A percentile compares a stretch with the other conserved stretches of the same genome.
Conservation (phyloP, 2,113 vertebrate genomes). For the Gorsachius goisagi region DNA sequence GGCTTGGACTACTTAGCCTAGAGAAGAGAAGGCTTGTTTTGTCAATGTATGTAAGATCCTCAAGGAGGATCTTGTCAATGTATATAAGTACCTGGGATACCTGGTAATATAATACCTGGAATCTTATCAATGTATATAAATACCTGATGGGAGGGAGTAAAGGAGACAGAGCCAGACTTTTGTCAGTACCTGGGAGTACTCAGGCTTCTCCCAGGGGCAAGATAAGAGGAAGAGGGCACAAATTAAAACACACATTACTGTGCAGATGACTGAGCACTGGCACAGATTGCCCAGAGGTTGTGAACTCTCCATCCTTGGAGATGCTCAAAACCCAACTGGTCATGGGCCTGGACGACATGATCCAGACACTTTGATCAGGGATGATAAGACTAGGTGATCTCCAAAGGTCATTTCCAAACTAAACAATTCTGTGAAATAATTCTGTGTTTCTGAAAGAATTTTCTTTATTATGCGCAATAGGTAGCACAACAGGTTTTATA, state of each 20-base stretch:
- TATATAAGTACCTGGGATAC: not conserved
- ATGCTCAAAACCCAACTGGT: not conserved
- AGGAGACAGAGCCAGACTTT: not conserved
- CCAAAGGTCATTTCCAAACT: not conserved
- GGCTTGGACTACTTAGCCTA: not conserved
- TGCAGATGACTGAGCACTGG: not conserved
- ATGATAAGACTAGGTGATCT: not conserved
- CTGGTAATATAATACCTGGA: not conserved
- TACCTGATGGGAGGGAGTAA: not conserved
- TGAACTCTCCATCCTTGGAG: not conserved
- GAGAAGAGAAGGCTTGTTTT: not conserved
- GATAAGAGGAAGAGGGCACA: not conserved
- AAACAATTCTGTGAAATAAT: not conserved
- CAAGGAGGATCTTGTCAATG: not conserved
- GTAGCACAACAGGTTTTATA: not conserved
- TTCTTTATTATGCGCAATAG: not conserved
- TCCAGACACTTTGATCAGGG: not conserved
- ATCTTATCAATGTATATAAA: not conserved
- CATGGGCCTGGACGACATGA: not conserved
- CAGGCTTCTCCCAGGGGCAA: not conserved
- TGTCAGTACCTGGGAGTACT: not conserved
- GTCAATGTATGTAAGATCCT: not conserved
- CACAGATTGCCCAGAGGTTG: not conserved
- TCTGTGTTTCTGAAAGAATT: not conserved
- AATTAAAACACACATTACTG: not conserved